Percentiles rank a stretch among this genome's conserved stretches.
These are phyloP conservation scores for Acipenser oxyrinchus DNA, from an alignment of 2,797 vertebrate species.

Conservation along the genomic window DNA sequence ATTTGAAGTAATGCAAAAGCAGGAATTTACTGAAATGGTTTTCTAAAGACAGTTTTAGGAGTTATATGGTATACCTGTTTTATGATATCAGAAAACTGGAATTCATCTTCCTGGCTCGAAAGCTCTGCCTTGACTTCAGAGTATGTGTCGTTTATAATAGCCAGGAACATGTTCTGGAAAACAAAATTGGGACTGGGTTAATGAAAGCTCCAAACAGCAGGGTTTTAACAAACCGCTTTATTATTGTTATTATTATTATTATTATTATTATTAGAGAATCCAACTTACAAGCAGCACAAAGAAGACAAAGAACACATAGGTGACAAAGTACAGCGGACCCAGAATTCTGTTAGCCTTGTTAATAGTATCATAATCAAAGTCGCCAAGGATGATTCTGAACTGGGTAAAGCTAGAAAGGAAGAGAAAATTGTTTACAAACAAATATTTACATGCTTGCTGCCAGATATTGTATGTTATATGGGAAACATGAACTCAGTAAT, in stretches of 20 bases:
- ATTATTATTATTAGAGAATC: not conserved
- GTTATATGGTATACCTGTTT: slow-evolving; percentile 68
- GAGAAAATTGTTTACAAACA: not conserved
- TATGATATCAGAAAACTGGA: slow-evolving; percentile 85
- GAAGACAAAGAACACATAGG: slow-evolving; percentile 97
- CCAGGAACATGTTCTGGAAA: slow-evolving; percentile 93
- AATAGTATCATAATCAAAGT: slow-evolving; percentile 91
- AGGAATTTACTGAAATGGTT: no score
- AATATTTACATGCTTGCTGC: not conserved
- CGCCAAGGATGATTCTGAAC: slow-evolving; percentile 94
- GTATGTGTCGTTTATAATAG: slow-evolving; percentile 97
- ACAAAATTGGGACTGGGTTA: slow-evolving; percentile 18
- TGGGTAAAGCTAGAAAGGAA: slow-evolving; percentile 79
- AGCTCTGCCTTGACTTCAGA: slow-evolving; percentile 95
- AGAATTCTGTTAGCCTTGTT: slow-evolving; percentile 88
- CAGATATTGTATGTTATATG: no score
- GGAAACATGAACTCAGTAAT: no score
- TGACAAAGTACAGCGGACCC: slow-evolving; percentile 91
- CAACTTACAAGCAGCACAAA: slow-evolving; percentile 87
- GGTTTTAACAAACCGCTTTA: no score
- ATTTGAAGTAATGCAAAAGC: no score
- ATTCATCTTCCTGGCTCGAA: slow-evolving; percentile 78
- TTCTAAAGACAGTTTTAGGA: no score
- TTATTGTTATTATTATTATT: no score
- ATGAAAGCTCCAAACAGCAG: no score